A percentile compares a stretch with the other conserved stretches of the same genome.
Conservation (phyloP, 2,113 vertebrate genomes). For the Clarias macrocephalus region DNA sequence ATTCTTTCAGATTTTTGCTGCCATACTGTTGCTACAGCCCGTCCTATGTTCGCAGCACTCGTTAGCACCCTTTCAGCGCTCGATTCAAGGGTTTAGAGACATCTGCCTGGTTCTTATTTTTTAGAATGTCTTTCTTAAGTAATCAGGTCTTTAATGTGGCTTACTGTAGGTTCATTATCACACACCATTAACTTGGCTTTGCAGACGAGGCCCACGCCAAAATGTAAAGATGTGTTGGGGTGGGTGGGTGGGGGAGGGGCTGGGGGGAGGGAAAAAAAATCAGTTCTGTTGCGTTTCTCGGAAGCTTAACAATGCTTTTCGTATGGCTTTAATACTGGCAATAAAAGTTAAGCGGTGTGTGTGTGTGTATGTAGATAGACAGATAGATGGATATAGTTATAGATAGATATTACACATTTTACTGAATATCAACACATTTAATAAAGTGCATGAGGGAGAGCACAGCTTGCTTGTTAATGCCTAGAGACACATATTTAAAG, state of each 20-base stretch:
- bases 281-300: background rate
- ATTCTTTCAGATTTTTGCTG: background rate
- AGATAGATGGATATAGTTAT: no score
- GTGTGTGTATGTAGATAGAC: no score
- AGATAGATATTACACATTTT: background rate
- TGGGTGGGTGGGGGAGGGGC: no score
- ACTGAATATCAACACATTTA: background rate
- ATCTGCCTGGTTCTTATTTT: constrained; percentile 9
- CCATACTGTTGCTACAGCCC: background rate
- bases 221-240: constrained; percentile 1
- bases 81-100: constrained; percentile 8
- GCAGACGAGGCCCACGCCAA: constrained; percentile 1
- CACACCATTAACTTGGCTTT: constrained; percentile 49
- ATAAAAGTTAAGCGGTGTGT: background rate
- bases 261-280: no score
- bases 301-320: background rate
- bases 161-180: constrained; percentile 46
- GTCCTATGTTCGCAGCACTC: background rate
- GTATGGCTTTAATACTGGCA: background rate
- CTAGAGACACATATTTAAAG: background rate
- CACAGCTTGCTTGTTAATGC: background rate
- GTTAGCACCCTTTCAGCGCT: background rate
- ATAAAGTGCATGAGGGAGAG: background rate
- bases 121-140: constrained; percentile 30
- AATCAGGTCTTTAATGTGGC: constrained; percentile 25